Conservation (phyloP, 2,113 vertebrate species). For the Mesocricetus auratus region DNA sequence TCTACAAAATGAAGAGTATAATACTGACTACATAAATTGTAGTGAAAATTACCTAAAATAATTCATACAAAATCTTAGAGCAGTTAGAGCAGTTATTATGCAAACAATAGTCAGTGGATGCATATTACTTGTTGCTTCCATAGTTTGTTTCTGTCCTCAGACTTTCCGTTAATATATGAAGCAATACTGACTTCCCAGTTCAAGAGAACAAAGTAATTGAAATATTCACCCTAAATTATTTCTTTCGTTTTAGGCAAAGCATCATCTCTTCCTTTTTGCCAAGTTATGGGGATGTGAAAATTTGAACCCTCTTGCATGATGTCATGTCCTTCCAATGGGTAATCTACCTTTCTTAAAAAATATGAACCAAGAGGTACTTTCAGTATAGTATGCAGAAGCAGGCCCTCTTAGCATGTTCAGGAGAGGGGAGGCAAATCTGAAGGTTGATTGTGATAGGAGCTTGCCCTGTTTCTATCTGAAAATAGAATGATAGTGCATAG, state of each 20-base stretch:
- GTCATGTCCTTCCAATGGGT: background rate
- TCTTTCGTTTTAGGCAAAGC: background rate
- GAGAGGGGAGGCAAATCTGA: background rate
- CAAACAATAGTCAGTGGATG: background rate
- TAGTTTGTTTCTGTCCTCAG: background rate
- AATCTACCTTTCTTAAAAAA: background rate
- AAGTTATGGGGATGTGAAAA: background rate
- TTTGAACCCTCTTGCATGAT: background rate
- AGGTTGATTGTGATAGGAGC: constrained; percentile 1
- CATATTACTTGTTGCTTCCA: background rate
- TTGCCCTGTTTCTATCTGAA: background rate
- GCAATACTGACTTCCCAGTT: background rate
- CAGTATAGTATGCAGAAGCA: background rate
- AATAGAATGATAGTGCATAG: background rate
- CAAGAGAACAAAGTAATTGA: background rate
- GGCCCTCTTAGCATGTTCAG: background rate
- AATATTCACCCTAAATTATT: background rate
- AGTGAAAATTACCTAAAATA: background rate
- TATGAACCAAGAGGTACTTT: background rate
- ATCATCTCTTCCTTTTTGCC: background rate
- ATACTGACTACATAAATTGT: background rate
- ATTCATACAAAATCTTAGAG: background rate
- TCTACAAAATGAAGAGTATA: background rate
- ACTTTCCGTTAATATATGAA: background rate
- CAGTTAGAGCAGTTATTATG: background rate